Conservation (phyloP, 1,140 invertebrate species). For the Idris sp. region DNA sequence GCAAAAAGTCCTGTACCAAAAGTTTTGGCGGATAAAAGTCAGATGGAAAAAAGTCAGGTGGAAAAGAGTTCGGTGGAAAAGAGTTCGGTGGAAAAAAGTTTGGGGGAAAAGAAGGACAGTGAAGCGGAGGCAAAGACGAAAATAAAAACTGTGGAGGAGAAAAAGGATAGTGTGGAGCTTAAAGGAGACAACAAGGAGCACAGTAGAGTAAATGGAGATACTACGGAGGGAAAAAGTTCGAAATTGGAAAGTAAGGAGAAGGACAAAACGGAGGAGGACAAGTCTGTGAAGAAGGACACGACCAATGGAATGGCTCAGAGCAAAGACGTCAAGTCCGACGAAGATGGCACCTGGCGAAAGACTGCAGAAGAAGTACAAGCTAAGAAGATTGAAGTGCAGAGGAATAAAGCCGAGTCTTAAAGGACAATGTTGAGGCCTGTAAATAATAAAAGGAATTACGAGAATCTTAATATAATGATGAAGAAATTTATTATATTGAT, state of each 20-base stretch:
- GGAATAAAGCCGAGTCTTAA: constrained; percentile 73
- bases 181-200: constrained; percentile 27
- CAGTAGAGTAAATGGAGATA: constrained; percentile 49
- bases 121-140: constrained; percentile 32
- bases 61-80: no score
- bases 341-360: constrained; percentile 62
- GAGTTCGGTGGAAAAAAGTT: constrained; percentile 25
- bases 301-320: constrained; percentile 54
- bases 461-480: no score
- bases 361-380: constrained; percentile 65
- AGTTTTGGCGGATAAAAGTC: no score
- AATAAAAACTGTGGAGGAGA: constrained; percentile 23
- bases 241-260: constrained; percentile 20
- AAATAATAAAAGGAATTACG: no score
- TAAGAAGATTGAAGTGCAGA: constrained; percentile 69
- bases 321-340: constrained; percentile 34
- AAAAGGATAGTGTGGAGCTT: constrained; percentile 31
- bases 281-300: constrained; percentile 56
- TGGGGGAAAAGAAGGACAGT: constrained; percentile 22
- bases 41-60: no score
- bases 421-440: no score
- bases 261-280: constrained; percentile 20
- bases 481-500: no score
- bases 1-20: constrained; percentile 14
- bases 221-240: neutral